A percentile compares a stretch with the other conserved stretches of the same genome.
phyloP scores from a whole-genome alignment of 2,113 vertebrate genomes.

The Isurus oxyrinchus region DNA sequence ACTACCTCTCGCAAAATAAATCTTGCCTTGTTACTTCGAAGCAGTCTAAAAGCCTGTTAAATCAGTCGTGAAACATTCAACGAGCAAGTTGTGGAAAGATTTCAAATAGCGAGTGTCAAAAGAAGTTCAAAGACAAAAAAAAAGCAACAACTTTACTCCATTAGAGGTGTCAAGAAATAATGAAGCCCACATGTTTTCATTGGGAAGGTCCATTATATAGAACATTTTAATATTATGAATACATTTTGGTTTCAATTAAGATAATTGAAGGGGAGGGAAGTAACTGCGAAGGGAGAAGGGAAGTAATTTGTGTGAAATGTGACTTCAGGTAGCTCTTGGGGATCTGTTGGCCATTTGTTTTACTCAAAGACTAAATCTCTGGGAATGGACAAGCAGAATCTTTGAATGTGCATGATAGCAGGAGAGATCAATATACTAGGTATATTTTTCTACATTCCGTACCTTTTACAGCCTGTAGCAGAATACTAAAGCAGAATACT shows the following conservation, averaged over 20 bases:
- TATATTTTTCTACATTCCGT: neutral
- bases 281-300: neutral
- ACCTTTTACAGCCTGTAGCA: neutral
- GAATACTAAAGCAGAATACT: neutral
- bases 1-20: neutral
- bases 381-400: neutral
- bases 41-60: neutral
- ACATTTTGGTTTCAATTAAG: neutral
- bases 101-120: neutral
- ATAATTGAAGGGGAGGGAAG: neutral
- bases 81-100: neutral
- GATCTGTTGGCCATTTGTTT: neutral
- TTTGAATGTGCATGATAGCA: neutral
- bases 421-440: neutral
- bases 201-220: neutral
- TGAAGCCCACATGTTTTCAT: neutral
- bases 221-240: neutral
- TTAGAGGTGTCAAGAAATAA: neutral
- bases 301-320: neutral
- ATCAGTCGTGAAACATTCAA: neutral
- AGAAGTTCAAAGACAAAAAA: neutral
- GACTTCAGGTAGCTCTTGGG: neutral
- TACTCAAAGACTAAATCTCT: neutral
- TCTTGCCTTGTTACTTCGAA: neutral
- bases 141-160: neutral